Evolutionary conservation across 2,113 vertebrate species (phyloP).

Genomic region (Scortum barcoo): DNA sequence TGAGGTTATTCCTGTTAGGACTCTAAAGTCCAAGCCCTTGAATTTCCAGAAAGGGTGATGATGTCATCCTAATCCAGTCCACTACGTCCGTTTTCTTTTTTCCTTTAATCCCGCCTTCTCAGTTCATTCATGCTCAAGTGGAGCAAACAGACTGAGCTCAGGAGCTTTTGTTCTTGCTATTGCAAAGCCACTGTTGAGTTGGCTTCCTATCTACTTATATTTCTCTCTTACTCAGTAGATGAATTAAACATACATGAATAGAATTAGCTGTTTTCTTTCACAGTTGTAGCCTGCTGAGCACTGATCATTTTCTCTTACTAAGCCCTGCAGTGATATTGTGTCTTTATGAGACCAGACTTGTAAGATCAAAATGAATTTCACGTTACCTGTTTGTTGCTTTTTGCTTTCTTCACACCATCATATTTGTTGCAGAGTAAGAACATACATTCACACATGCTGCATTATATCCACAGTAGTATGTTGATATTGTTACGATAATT

Average conservation of each 20-base stretch:
- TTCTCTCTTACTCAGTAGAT: slow-evolving; percentile 11
- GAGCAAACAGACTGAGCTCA: slow-evolving; percentile 17
- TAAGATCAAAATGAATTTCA: not conserved
- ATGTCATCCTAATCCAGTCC: not conserved
- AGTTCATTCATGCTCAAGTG: slow-evolving; percentile 33
- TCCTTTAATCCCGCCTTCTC: not conserved
- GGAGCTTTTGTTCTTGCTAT: slow-evolving; percentile 35
- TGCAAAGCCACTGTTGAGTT: slow-evolving; percentile 25
- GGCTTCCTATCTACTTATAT: slow-evolving; percentile 6
- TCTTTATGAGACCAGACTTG: slow-evolving; percentile 25
- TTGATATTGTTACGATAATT: not conserved
- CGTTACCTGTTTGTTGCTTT: not conserved
- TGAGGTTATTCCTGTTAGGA: not conserved
- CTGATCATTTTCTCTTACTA: slow-evolving; percentile 6
- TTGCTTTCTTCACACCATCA: not conserved
- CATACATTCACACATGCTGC: too few relatives aligned
- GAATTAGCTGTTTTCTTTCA: slow-evolving; percentile 25
- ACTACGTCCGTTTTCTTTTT: not conserved
- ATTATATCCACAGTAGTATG: not conserved
- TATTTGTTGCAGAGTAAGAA: not conserved
- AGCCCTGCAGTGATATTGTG: not conserved
- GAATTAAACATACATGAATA: slow-evolving; percentile 22
- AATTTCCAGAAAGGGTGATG: not conserved
- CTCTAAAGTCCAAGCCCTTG: not conserved
- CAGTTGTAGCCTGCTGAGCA: slow-evolving; percentile 15